Conservation (phyloP, 2,797 vertebrate species). For the Dallia pectoralis region DNA sequence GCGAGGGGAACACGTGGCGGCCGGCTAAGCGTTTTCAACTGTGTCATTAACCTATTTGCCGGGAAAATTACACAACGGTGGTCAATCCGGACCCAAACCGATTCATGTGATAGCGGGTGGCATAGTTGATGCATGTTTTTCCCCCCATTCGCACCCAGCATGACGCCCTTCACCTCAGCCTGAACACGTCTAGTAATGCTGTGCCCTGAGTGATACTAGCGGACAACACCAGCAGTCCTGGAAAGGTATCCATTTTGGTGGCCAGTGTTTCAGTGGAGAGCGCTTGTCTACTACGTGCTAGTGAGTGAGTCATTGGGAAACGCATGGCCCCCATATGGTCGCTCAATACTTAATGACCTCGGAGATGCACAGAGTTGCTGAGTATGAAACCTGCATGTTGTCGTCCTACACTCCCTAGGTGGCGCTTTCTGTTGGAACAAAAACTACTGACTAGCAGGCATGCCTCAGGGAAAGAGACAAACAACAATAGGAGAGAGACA, state of each 20-base stretch:
- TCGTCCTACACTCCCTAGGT: not conserved
- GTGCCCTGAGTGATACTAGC: not conserved
- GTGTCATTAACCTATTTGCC: too few species aligned
- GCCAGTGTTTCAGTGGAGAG: too few species aligned
- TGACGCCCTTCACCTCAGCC: too few species aligned
- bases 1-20: too few species aligned
- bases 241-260: not conserved
- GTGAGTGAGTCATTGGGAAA: not conserved
- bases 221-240: not conserved
- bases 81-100: not conserved
- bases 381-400: not conserved
- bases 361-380: not conserved
- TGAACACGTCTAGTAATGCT: not conserved
- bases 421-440: not conserved
- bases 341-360: not conserved
- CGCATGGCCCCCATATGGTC: not conserved
- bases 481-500: too few species aligned
- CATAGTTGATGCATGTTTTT: too few species aligned
- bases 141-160: too few species aligned
- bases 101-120: too few species aligned
- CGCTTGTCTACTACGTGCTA: not conserved
- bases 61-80: too few species aligned
- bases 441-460: constrained; percentile 10
- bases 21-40: too few species aligned
- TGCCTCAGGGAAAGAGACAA: not conserved